Base-by-base conservation (phyloP, 2,888 invertebrate species). In the Synanthedon tipuliformis region DNA sequence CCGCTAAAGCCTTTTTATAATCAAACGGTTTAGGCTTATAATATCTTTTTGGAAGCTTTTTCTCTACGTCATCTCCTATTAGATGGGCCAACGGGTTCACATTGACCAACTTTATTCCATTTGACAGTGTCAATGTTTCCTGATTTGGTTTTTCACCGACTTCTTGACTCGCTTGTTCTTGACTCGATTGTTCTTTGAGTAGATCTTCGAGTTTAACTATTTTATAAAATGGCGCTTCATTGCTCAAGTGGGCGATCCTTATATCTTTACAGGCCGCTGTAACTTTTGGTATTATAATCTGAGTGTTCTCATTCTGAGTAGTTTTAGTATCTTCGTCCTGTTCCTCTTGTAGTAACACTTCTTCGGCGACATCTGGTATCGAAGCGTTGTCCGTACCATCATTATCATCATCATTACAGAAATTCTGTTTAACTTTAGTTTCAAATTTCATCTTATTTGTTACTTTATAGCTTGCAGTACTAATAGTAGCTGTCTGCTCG, bases 71-170 rank as follows among this genome's bases (percentile, higher is more conserved):
- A 4, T 71, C 62, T 0, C 73, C 73, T 0, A 86, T 48, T 0
- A 86, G 60, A 60, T 86, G 86, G 0, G 81, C 78, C n/a, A 83
- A 56, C 0, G 85, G 86, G 51, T 86, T 85, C 0, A 78, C 76
- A 0, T 68, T 74, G 0, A 87, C 74, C 2, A 85, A 58, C 50
- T 77, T 80, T 0, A 75, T 76, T 0, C 84, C 85, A 34, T 76
- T 71, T 0, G 82, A 72, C 1, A 86, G 53, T 7, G 68, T 62
- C 0, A 75, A 54, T 4, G 62, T 48, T 0, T 50, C 48, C 0
- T 54, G 48, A 1, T 54, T 52, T 16, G 50, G 34, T 40, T 11
- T 50, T 8, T 12, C 12, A 7, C 1, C 8, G 45, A 8, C 11
- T 12, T 56, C 51, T 4, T 53, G 23, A 0, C 54, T 53, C 0